Percentiles rank a stretch among this genome's conserved stretches.
Conservation (phyloP, 2,888 invertebrate species). For the Parapristionchus giblindavisi region DNA sequence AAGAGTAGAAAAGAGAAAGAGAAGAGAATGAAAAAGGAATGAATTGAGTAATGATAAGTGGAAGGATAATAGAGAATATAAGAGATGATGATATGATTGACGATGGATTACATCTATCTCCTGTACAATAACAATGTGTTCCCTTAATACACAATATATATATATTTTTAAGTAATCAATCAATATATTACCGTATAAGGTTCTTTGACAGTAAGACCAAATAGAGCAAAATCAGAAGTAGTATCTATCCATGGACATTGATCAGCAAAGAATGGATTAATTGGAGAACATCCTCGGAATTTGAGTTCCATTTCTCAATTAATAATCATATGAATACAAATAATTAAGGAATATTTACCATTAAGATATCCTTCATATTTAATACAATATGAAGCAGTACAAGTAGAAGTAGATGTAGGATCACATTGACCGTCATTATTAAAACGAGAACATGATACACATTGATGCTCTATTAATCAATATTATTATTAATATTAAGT, state of each 20-base stretch:
- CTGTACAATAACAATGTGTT: constrained; percentile 24
- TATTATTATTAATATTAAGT: background rate
- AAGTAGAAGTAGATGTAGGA: background rate
- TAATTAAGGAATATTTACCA: background rate
- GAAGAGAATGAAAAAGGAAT: constrained; percentile 14
- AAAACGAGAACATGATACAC: constrained; percentile 19
- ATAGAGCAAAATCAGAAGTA: constrained; percentile 40
- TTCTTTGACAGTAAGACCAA: constrained; percentile 11
- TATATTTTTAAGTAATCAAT: background rate
- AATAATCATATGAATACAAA: background rate
- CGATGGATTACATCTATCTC: constrained; percentile 28
- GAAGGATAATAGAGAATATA: constrained; percentile 14
- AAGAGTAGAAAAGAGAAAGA: constrained; percentile 11
- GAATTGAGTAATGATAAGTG: constrained; percentile 17
- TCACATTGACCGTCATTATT: constrained; percentile 14
- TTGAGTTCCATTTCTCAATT: constrained; percentile 19
- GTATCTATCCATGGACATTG: constrained; percentile 46
- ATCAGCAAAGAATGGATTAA: constrained; percentile 43
- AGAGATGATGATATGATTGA: constrained; percentile 4
- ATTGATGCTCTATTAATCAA: background rate
- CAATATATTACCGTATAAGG: constrained; percentile 26
- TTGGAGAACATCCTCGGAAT: constrained; percentile 42
- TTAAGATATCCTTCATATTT: constrained; percentile 23
- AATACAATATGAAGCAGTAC: constrained; percentile 19
- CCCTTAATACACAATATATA: constrained; percentile 3